Percentiles rank a stretch among this genome's conserved stretches.
phyloP scores from a whole-genome alignment of 2,888 invertebrate genomes.

The Ganaspis brasiliensis region DNA sequence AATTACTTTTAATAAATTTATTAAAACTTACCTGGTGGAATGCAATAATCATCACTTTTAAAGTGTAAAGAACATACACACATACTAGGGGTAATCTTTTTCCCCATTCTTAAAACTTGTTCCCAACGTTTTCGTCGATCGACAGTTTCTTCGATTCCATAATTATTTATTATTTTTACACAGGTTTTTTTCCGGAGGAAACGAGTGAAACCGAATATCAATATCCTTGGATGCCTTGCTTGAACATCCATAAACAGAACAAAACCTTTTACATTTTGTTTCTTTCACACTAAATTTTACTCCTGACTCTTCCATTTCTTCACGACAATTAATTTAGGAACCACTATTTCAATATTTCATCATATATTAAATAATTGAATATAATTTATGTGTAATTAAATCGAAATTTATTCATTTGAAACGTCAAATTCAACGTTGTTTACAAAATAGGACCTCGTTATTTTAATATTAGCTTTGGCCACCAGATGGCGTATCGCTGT shows the following conservation, averaged over 20 bases:
- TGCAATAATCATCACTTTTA: not conserved
- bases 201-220: not conserved
- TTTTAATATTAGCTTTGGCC: no score
- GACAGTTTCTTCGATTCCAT: not conserved
- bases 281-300: not conserved
- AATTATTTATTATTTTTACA: not conserved
- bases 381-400: no score
- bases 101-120: not conserved
- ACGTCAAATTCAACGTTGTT: no score
- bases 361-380: no score
- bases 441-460: no score
- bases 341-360: no score
- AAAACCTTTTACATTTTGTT: slow-evolving; percentile 31
- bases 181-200: slow-evolving; percentile 40
- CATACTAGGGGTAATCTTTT: not conserved
- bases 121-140: not conserved
- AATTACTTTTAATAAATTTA: no score
- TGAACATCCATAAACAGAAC: not conserved
- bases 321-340: no score
- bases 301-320: not conserved
- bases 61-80: not conserved
- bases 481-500: no score
- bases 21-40: not conserved
- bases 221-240: not conserved
- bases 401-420: no score